Base-by-base conservation (phyloP, 92 coral and sea anemone species). In the Epizoanthus ramosus region DNA sequence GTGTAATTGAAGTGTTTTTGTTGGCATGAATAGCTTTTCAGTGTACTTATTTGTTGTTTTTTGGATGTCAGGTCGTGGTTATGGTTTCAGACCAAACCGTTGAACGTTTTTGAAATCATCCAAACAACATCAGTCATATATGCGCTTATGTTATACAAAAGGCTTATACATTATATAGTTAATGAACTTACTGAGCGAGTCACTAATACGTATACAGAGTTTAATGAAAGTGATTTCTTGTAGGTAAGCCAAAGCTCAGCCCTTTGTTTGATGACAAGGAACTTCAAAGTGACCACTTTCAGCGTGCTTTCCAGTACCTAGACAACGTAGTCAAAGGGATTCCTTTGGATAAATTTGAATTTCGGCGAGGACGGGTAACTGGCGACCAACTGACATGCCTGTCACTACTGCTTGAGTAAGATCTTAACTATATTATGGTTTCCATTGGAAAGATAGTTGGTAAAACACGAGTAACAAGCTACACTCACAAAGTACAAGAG, bases 251-350 rank as follows among this genome's bases (percentile, higher is more conserved):
- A 75, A 23, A 23, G 21, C 9, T 53, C n/a, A 87, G 74, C 54
- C 87, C 89, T 6, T 75, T 84, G 70, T 87, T 93, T 73, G 94
- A 93, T 69, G 82, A 77, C 52, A 64, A 87, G 39, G 93, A 90
- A 66, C 89, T 90, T 74, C 87, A 56, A 31, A 92, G 94, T 80
- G 87, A 83, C 9, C 94, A 79, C n/a, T 84, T 87, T 47, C 95
- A 94, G 83, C 89, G 98, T 58, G 92, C 84, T 16, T 92, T 83
- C 64, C 98, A 94, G 81, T 94, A 94, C 61, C 92, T 94, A 19
- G 83, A 85, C 24, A 85, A 86, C 58, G 92, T 75, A 15, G 71
- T 19, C 65, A 50, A 71, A 15, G 88, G 90, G 17, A 39, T 59
- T 50, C 80, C 75, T 61, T 80, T 94, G 79, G 94, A 94, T 81